A percentile compares a stretch with the other conserved stretches of the same genome.
Conservation (phyloP, 1,140 invertebrate species). For the Atta cephalotes region DNA sequence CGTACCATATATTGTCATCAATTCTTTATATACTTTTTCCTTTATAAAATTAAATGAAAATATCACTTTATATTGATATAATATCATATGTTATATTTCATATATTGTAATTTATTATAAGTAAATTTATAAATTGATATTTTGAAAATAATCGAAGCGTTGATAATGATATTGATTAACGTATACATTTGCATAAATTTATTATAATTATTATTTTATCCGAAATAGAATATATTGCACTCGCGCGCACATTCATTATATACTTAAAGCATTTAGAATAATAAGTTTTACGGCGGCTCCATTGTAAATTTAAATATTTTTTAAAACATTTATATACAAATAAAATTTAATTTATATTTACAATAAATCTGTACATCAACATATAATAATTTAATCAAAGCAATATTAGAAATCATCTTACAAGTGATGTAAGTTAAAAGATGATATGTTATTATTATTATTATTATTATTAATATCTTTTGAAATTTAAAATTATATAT, state of each 20-base stretch:
- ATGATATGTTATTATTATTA: too few relatives aligned
- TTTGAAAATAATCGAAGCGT: background rate
- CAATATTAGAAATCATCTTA: background rate
- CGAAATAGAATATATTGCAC: too few relatives aligned
- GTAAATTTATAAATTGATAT: background rate
- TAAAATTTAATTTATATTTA: background rate
- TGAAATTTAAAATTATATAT: background rate
- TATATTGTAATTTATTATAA: background rate
- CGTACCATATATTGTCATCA: conserved; percentile 81
- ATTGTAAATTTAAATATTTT: background rate
- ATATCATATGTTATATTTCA: background rate
- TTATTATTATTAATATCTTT: too few relatives aligned
- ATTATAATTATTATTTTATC: background rate
- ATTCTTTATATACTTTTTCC: conserved; percentile 86
- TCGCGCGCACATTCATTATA: too few relatives aligned
- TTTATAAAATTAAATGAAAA: conserved; percentile 74
- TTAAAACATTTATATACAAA: background rate
- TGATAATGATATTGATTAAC: background rate
- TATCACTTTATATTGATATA: background rate
- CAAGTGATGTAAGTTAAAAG: background rate
- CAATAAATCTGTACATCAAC: background rate
- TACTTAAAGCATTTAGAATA: background rate
- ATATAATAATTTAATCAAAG: background rate
- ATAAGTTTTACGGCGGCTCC: too few relatives aligned
- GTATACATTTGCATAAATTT: background rate